Base-by-base conservation (phyloP, 1,140 invertebrate species). In the Drosophila ironensis region DNA sequence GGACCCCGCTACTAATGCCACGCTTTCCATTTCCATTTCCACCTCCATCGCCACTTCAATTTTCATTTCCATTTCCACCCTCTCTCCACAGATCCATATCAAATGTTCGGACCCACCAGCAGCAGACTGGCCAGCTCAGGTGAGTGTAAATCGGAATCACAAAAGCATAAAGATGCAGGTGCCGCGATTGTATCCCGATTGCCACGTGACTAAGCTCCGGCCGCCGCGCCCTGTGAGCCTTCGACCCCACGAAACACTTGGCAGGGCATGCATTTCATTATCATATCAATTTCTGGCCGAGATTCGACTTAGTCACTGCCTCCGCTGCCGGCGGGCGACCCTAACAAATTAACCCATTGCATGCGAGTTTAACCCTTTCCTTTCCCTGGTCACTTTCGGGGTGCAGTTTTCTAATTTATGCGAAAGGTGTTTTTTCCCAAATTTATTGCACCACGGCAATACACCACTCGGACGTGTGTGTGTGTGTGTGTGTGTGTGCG, bases 61-160 rank as follows among this genome's bases (percentile, higher is more conserved):
- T 33, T 14, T 14, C 30, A 33, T 33, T 33, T 33, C 22, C 11
- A 7, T 44, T 27, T 45, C 37, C 61, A 51, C 37, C 89, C 89
- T 91, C 77, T 94, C 24, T 52, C 94, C 38, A 33, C 93, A 97
- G 97, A 98, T 95, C 97, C 97, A 87, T 98, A 98, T 93, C 96
- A 98, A 92, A 96, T 98, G 95, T 97, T 98, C 90, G 96, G 96
- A 45, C 95, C 97, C 37, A 97, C 97, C 38, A 97, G 96, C 92
- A 98, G 96, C 92, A 93, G 97, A 87, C 92, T 98, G 84, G 97
- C 97, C 22, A 97, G 96, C 91, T 97, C 97, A 92, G 96, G 96
- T 96, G 60, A 88, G 88, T 88, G 41, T 30, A 63, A 80, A 71
- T 73, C 61, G 40, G 59, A 84, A 69, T 73, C 61, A 86, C 60